Evolutionary conservation across 2,797 vertebrate genomes (phyloP).

Genomic region (Prunella strophiata): DNA sequence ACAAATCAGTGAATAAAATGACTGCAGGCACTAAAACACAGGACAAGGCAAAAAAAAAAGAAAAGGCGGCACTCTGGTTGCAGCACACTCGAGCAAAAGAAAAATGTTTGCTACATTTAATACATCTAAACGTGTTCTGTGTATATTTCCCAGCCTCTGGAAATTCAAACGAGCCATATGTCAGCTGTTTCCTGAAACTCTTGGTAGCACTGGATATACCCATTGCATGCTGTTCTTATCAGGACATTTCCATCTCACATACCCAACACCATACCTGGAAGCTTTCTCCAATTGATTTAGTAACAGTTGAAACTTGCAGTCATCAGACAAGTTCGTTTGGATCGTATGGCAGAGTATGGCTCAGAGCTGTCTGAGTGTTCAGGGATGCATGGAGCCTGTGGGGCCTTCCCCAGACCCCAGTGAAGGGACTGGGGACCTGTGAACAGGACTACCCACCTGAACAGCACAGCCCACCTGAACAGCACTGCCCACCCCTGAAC

Average conservation of each 20-base stretch:
- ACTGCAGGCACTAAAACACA: not conserved
- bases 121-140: rapidly evolving
- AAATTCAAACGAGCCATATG: rapidly evolving
- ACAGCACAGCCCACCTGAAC: rapidly evolving
- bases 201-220: not conserved
- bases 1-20: not conserved
- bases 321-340: not conserved
- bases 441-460: not conserved
- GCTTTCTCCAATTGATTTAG: not conserved
- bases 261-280: not conserved
- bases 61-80: not conserved
- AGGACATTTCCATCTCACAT: not conserved
- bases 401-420: not conserved
- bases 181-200: not conserved
- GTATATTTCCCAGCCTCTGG: not conserved
- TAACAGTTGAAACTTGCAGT: constrained; percentile 25
- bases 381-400: rapidly evolving
- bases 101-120: not conserved
- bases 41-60: not conserved
- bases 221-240: not conserved
- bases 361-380: not conserved
- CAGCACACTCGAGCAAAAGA: not conserved
- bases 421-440: not conserved
- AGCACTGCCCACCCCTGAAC: not conserved
- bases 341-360: not conserved